These are phyloP conservation scores for Colius striatus DNA, from an alignment of 2,113 vertebrate species.

Conservation along the genomic window DNA sequence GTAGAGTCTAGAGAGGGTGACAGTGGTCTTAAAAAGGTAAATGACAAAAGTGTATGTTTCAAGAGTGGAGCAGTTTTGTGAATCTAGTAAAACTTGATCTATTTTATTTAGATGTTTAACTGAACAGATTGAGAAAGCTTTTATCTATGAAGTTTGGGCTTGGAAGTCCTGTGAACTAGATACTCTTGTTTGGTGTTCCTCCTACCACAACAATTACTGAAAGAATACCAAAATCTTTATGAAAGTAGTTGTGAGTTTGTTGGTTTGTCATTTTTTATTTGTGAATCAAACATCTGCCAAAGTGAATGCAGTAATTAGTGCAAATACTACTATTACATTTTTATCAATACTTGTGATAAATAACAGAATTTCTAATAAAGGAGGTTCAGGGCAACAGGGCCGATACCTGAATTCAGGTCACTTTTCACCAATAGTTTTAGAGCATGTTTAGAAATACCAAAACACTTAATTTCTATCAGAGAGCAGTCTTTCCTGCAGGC, in stretches of 20 bases:
- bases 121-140: background rate
- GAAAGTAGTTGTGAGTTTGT: background rate
- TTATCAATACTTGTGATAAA: background rate
- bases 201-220: background rate
- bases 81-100: background rate
- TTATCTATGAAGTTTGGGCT: background rate
- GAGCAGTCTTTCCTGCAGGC: background rate
- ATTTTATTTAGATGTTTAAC: background rate
- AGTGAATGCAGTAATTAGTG: background rate
- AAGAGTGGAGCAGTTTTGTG: background rate
- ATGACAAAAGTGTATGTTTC: background rate
- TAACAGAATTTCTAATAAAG: background rate
- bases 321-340: background rate
- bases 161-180: background rate
- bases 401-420: background rate
- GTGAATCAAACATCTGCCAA: background rate
- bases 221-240: background rate
- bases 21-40: background rate
- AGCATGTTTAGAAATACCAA: background rate
- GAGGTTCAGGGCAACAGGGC: background rate
- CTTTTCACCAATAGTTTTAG: background rate
- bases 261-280: rapidly evolving
- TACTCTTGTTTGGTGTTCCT: background rate
- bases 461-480: background rate
- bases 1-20: background rate